phyloP scores from a whole-genome alignment of 2,888 invertebrate species.

The Tachina grossa region DNA sequence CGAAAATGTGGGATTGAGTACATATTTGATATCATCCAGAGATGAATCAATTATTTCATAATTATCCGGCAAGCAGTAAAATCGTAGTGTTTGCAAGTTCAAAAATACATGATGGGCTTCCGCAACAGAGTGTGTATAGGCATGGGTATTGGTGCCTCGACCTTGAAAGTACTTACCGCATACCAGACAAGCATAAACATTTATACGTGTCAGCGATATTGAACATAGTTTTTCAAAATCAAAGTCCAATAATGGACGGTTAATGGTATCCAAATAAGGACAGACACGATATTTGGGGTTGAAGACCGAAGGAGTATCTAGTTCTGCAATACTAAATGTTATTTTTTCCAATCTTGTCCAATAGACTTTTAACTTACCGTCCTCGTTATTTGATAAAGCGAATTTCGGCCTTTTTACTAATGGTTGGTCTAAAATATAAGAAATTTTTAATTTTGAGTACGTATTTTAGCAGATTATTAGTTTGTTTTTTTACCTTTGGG shows the following conservation, averaged over 20 bases:
- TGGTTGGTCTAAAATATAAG: slow-evolving; percentile 49
- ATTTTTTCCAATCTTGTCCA: neutral
- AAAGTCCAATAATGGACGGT: slow-evolving; percentile 97
- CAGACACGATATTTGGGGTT: slow-evolving; percentile 87
- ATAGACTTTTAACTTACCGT: slow-evolving; percentile 64
- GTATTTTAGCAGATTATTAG: neutral
- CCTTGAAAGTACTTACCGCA: slow-evolving; percentile 99
- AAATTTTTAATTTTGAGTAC: neutral
- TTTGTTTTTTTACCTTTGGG: slow-evolving; percentile 60
- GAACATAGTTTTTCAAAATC: slow-evolving; percentile 99
- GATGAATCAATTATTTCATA: slow-evolving; percentile 99
- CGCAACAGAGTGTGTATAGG: slow-evolving; percentile 99
- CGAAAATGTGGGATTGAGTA: slow-evolving; percentile 97
- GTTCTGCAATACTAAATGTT: slow-evolving; percentile 55
- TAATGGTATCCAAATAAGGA: slow-evolving; percentile 99
- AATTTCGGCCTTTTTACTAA: slow-evolving; percentile 65
- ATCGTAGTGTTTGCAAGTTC: slow-evolving; percentile 97
- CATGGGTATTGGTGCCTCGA: slow-evolving; percentile 98
- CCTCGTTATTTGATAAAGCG: slow-evolving; percentile 58
- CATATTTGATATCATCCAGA: slow-evolving; percentile 98
- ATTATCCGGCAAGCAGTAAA: slow-evolving; percentile 99
- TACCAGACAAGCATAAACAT: slow-evolving; percentile 99
- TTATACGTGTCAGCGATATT: slow-evolving; percentile 97
- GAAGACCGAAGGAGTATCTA: slow-evolving; percentile 82
- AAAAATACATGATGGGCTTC: slow-evolving; percentile 99